A percentile compares a stretch with the other conserved stretches of the same genome.
Conservation (phyloP, 2,888 invertebrate species). For the Petrolisthes manimaculis region DNA sequence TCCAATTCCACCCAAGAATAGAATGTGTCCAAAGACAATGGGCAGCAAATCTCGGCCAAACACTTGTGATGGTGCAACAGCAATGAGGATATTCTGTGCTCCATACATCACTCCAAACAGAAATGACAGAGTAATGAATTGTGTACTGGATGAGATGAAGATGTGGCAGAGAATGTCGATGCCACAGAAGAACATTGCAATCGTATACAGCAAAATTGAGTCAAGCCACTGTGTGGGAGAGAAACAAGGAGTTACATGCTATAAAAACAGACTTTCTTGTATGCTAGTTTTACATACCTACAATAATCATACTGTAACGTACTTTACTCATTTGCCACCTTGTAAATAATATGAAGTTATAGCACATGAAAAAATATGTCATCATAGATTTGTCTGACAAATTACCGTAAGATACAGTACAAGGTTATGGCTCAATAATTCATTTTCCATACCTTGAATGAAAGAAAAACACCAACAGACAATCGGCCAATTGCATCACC, state of each 20-base stretch:
- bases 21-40: constrained; percentile 66
- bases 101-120: constrained; percentile 66
- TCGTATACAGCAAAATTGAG: constrained; percentile 31
- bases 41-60: constrained; percentile 66
- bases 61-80: constrained; percentile 66
- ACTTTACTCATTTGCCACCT: neutral
- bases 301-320: neutral
- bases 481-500: constrained; percentile 66
- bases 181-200: constrained; percentile 52
- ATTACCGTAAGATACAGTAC: neutral
- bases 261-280: neutral
- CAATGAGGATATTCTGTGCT: constrained; percentile 66
- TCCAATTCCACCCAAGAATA: constrained; percentile 67
- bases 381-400: neutral
- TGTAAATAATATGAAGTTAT: too few relatives aligned
- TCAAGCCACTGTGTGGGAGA: constrained; percentile 53
- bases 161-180: constrained; percentile 58
- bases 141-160: constrained; percentile 43
- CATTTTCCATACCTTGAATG: constrained; percentile 15
- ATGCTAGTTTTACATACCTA: neutral
- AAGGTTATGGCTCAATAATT: neutral
- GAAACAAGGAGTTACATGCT: neutral
- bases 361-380: too few relatives aligned
- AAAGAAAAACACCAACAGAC: constrained; percentile 57
- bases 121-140: constrained; percentile 57